Conservation (phyloP, 1,140 invertebrate species). For the Medauroidea extradentata region DNA sequence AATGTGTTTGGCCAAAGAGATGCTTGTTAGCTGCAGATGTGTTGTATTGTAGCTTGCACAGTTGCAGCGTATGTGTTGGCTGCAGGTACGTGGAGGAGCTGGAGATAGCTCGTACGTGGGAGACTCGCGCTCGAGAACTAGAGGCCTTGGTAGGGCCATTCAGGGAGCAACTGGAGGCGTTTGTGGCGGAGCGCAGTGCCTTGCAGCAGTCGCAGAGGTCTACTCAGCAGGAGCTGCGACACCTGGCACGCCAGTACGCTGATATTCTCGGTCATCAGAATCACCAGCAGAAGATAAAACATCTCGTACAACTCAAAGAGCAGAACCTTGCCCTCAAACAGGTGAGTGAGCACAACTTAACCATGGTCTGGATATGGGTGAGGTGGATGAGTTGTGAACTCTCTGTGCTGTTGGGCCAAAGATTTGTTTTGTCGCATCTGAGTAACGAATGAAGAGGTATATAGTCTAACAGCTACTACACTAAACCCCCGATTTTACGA, state of each 20-base stretch:
- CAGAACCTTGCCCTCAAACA: slow-evolving; percentile 50
- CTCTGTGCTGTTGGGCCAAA: too few relatives aligned
- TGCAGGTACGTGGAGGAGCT: neutral
- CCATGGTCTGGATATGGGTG: too few relatives aligned
- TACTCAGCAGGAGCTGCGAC: slow-evolving; percentile 46
- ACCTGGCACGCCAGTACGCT: slow-evolving; percentile 55
- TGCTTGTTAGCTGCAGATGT: too few relatives aligned
- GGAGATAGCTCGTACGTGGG: slow-evolving; percentile 8
- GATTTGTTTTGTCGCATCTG: too few relatives aligned
- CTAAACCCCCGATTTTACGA: too few relatives aligned
- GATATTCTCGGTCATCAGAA: slow-evolving; percentile 62
- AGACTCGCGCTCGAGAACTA: slow-evolving; percentile 21
- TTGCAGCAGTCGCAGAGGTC: slow-evolving; percentile 34
- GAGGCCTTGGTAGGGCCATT: slow-evolving; percentile 32
- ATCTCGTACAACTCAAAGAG: slow-evolving; percentile 57
- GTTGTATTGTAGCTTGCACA: neutral
- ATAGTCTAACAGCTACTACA: too few relatives aligned
- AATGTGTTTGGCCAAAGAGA: too few relatives aligned
- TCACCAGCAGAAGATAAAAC: slow-evolving; percentile 62
- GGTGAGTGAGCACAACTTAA: too few relatives aligned
- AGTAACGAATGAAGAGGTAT: too few relatives aligned
- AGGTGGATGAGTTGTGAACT: too few relatives aligned
- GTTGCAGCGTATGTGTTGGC: too few relatives aligned
- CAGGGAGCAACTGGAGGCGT: slow-evolving; percentile 44
- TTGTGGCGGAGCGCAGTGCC: slow-evolving; percentile 41